These are phyloP conservation scores for Neopipo cinnamomea DNA, from an alignment of 2,113 vertebrate genomes.

Conservation along the genomic window DNA sequence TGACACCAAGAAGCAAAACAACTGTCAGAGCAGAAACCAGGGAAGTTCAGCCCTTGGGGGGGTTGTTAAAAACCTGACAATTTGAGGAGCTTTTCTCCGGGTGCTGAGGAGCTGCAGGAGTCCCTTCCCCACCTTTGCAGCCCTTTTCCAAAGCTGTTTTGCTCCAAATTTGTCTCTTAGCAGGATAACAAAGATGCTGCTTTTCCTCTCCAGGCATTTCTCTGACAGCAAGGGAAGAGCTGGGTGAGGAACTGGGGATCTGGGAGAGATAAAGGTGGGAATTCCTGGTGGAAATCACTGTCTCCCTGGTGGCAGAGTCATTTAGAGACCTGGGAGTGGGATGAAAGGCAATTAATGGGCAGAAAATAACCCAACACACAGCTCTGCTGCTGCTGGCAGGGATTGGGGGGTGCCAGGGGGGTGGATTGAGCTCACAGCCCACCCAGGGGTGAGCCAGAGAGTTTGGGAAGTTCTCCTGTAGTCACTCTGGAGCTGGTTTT, in stretches of 20 bases:
- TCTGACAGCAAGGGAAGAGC: neutral
- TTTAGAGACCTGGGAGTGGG: neutral
- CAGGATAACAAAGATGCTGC: neutral
- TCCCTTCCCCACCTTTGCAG: neutral
- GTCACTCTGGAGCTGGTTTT: neutral
- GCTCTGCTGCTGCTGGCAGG: neutral
- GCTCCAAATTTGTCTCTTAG: too few species aligned
- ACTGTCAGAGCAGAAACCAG: neutral
- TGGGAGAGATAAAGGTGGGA: neutral
- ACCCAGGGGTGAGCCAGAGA: neutral
- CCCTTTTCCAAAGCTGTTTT: neutral
- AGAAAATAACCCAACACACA: neutral
- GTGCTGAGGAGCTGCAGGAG: neutral
- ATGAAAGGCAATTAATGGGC: neutral
- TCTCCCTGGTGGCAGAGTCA: neutral
- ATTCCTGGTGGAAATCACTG: neutral
- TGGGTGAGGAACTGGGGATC: neutral
- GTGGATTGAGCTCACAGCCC: neutral
- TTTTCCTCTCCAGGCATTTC: neutral
- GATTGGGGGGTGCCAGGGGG: neutral
- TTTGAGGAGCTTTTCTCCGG: neutral
- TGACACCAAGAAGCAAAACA: neutral
- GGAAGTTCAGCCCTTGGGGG: neutral
- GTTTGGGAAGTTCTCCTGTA: neutral
- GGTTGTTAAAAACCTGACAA: neutral